Base-by-base conservation (phyloP, 2,113 vertebrate genomes). In the Erythrolamprus reginae region DNA sequence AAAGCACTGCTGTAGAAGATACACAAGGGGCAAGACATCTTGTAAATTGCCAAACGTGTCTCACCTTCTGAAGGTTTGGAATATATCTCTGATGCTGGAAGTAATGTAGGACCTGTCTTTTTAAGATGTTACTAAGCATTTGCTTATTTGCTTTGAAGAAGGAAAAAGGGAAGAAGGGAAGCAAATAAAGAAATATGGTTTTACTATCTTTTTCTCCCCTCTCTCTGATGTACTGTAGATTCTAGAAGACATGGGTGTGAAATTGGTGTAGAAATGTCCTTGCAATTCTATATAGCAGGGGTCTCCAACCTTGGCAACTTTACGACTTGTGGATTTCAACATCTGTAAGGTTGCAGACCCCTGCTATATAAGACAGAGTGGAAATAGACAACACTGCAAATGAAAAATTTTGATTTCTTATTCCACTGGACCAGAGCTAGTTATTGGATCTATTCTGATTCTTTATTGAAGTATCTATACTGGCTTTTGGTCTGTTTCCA, bases 21-120 rank as follows among this genome's bases (percentile, higher is more conserved):
- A n/a, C n/a, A n/a, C n/a, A n/a, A n/a, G n/a, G 70, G 33, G 33
- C 70, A 53, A 53, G 51, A 86, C 82, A 50, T 52, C 33, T 0
- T 12, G 24, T 51, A 2, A 48, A 45, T 1, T 5, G 58, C 88
- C 0, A 91, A 26, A 89, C 7, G 0, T 38, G 26, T 90, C 83
- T 53, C 19, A 45, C 92, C 17, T 47, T 92, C 92, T 65, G 90
- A 85, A 89, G 89, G 52, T 92, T 94, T 12, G n/a, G n/a, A 4
- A 42, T 90, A 1, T 47, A 24, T 42, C 19, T 56, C 86, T 83
- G 88, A 45, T 92, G 89, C 21, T 0, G 0, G 51, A 89, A 24
- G 89, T 84, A 50, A 0, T 50, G 38, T 47, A 89, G 90, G 24
- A 47, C 45, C 4, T 84, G 0, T 88, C 50, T 89, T 45, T 0